Evolutionary conservation across 2,888 invertebrate genomes (phyloP).

Genomic region (Metallyticus violacea): DNA sequence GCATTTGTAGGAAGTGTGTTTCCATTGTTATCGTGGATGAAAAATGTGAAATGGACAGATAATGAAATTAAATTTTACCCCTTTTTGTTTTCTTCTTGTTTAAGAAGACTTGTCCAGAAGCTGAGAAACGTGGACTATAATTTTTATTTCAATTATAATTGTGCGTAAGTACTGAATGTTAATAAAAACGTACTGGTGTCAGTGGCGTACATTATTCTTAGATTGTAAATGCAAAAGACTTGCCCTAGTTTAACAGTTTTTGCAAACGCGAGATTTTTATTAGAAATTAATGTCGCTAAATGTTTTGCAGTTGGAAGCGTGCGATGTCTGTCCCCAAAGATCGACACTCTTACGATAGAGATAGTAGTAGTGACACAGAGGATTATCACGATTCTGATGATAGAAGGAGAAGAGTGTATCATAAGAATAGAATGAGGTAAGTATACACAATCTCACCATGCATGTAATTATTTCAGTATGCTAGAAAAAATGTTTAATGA

Average conservation of each 20-base stretch:
- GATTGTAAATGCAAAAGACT: too few species aligned
- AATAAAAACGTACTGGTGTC: background rate
- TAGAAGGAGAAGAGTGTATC: slow-evolving; percentile 59
- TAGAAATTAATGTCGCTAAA: background rate
- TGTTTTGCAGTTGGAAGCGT: slow-evolving; percentile 1
- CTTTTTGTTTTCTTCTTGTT: slow-evolving; percentile 15
- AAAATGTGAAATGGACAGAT: slow-evolving; percentile 15
- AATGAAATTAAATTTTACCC: slow-evolving; percentile 21
- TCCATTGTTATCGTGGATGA: slow-evolving; percentile 10
- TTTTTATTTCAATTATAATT: slow-evolving; percentile 6
- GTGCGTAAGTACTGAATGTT: background rate
- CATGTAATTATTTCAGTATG: too few species aligned
- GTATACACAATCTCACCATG: background rate
- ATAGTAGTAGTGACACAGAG: slow-evolving; percentile 83
- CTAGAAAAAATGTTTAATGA: too few species aligned
- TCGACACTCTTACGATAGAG: slow-evolving; percentile 47
- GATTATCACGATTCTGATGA: slow-evolving; percentile 76
- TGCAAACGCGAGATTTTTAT: too few species aligned
- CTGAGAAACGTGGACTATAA: slow-evolving; percentile 8
- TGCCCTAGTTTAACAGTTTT: too few species aligned
- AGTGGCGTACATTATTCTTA: background rate
- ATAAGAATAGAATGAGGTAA: slow-evolving; percentile 67
- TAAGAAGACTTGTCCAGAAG: slow-evolving; percentile 15
- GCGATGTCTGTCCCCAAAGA: slow-evolving; percentile 36
- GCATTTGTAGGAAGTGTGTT: background rate